Base-by-base conservation (phyloP, 2,113 vertebrate genomes). In the Girardinichthys multiradiatus region DNA sequence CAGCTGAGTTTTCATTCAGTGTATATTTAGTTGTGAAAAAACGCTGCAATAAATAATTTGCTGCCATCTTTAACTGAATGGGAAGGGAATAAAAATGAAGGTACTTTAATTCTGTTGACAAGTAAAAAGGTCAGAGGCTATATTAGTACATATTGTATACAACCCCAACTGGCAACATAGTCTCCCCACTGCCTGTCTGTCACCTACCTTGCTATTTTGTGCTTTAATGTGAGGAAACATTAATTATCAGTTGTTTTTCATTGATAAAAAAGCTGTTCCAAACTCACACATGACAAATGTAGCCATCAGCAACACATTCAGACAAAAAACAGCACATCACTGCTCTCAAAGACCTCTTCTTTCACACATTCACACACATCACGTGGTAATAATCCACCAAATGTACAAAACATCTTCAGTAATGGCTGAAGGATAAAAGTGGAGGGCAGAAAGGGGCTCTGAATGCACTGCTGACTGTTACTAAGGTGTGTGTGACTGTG, bases 381-480 rank as follows among this genome's bases (percentile, higher is more conserved):
- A 84, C 45, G 65, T 80, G 74, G 72, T 29, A 8, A 66, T 77
- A 63, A 86, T 91, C 81, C 81, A 76, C 85, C 85, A 81, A 86
- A 85, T 82, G 77, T 76, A 73, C 70, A 83, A 84, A 88, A 87
- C 79, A 86, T 77, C 80, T 85, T 88, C 86, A 86, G 79, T 86
- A 81, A 88, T 89, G 78, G 77, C 61, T 79, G 86, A 79, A 90
- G 83, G 87, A 86, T 77, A 83, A 89, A 89, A 81, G 83, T 76
- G 78, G 70, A 35, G 60, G 65, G 71, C 9, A 73, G 61, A 85
- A 78, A 78, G 73, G 79, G 64, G 67, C 83, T 80, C 65, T 91
- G 84, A 81, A 89, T 87, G 73, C 82, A 86, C 87, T 79, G 74
- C 86, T 90, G 85, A 84, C 85, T 84, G 79, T 81, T 61, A 66